Conservation (phyloP, 1,140 invertebrate genomes). For the Battus philenor region DNA sequence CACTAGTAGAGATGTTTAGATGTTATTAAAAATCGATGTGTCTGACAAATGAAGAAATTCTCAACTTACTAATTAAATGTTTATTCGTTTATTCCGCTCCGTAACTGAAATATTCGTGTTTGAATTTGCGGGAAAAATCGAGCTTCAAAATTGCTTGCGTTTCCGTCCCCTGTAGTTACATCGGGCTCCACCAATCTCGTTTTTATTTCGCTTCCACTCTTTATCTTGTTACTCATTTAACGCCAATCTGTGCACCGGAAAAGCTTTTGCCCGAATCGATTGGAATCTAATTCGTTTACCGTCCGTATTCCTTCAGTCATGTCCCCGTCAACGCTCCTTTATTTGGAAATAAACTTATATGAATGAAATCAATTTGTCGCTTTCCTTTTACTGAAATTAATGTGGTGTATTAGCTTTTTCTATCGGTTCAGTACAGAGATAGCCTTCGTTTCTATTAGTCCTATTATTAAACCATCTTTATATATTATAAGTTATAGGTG, state of each 20-base stretch:
- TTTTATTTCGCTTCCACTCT: slow-evolving; percentile 8
- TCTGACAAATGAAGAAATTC: too few species aligned
- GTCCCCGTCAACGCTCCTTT: slow-evolving; percentile 1
- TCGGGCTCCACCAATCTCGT: slow-evolving; percentile 4
- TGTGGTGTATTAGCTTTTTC: too few species aligned
- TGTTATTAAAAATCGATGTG: too few species aligned
- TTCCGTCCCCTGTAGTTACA: slow-evolving; percentile 3
- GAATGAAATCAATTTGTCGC: not conserved
- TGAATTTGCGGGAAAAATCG: not conserved
- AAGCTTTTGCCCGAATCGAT: slow-evolving; percentile 10
- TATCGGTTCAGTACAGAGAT: too few species aligned
- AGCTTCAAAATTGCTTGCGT: slow-evolving; percentile 1
- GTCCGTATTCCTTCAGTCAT: not conserved
- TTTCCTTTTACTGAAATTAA: not conserved
- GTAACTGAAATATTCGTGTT: too few species aligned
- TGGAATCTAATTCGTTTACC: slow-evolving; percentile 9
- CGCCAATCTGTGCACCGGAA: slow-evolving; percentile 12
- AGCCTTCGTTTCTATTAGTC: too few species aligned
- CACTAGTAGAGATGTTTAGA: too few species aligned
- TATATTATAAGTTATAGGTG: too few species aligned
- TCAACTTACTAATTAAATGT: too few species aligned
- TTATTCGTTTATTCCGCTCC: too few species aligned
- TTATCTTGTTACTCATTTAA: slow-evolving; percentile 14
- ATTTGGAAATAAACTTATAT: slow-evolving; percentile 1
- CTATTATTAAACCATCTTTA: too few species aligned